These are phyloP conservation scores for Buteo buteo DNA, from an alignment of 2,113 vertebrate genomes.

Conservation along the genomic window DNA sequence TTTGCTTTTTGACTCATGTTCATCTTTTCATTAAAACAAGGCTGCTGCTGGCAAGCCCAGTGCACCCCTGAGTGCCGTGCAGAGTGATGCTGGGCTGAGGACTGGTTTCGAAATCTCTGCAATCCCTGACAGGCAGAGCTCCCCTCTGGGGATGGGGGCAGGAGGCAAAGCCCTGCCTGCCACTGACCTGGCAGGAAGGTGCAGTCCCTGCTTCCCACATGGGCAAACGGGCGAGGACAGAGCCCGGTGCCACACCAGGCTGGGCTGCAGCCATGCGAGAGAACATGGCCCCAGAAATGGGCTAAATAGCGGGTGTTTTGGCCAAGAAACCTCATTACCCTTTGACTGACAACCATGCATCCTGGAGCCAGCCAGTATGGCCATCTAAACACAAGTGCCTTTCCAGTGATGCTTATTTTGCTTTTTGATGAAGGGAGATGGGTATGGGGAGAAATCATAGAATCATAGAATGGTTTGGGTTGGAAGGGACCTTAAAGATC, in stretches of 20 bases:
- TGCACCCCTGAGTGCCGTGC: accelerated
- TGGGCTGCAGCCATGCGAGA: neutral
- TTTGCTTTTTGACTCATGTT: neutral
- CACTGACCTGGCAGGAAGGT: neutral
- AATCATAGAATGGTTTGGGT: too few species aligned
- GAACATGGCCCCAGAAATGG: neutral
- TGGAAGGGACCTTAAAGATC: too few species aligned
- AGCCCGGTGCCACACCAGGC: accelerated
- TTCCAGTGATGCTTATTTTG: neutral
- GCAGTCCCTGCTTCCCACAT: accelerated
- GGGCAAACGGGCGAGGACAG: neutral
- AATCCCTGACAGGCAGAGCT: accelerated
- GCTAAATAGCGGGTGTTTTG: neutral
- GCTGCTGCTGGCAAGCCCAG: neutral
- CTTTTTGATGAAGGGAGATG: neutral
- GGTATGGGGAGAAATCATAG: accelerated
- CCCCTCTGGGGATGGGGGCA: neutral
- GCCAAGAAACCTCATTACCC: neutral
- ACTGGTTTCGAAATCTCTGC: neutral
- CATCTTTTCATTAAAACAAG: neutral
- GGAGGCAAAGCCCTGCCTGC: neutral
- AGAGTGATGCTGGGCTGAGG: neutral
- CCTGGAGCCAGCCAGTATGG: accelerated
- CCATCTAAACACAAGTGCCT: neutral
- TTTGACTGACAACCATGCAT: neutral